phyloP scores from a whole-genome alignment of 2,888 invertebrate species.

The Caradrina kadenii region DNA sequence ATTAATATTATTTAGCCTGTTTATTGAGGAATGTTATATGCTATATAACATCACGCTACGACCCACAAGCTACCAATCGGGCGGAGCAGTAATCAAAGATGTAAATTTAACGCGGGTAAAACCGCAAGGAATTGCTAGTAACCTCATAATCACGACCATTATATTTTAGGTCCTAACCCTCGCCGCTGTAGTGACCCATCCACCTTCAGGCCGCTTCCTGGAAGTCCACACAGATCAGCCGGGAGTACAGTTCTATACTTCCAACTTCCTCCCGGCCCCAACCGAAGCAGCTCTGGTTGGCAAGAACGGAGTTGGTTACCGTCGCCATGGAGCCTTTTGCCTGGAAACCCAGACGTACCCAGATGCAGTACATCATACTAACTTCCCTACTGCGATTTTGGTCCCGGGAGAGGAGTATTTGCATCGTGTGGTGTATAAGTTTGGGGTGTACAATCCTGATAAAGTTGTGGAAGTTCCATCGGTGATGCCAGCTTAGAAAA shows the following conservation, averaged over 20 bases:
- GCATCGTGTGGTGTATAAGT: slow-evolving; percentile 94
- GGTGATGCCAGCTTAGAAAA: slow-evolving; percentile 27
- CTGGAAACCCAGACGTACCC: slow-evolving; percentile 98
- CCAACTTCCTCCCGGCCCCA: slow-evolving; percentile 92
- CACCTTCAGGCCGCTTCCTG: slow-evolving; percentile 93
- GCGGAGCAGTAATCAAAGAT: too few relatives aligned
- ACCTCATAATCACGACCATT: too few relatives aligned
- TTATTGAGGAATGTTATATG: too few relatives aligned
- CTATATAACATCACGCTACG: too few relatives aligned
- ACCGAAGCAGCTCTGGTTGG: slow-evolving; percentile 78
- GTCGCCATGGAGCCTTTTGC: slow-evolving; percentile 95
- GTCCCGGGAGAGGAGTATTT: slow-evolving; percentile 93
- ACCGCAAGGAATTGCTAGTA: too few relatives aligned
- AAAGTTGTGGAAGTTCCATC: slow-evolving; percentile 26
- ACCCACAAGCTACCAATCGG: too few relatives aligned
- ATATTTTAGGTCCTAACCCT: slow-evolving; percentile 76
- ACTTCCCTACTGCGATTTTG: slow-evolving; percentile 93
- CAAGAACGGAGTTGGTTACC: slow-evolving; percentile 89
- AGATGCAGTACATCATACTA: slow-evolving; percentile 95
- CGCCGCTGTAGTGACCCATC: slow-evolving; percentile 91
- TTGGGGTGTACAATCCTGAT: slow-evolving; percentile 82
- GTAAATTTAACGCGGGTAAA: too few relatives aligned
- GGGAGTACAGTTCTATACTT: slow-evolving; percentile 97
- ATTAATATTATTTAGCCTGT: too few relatives aligned
- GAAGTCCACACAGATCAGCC: slow-evolving; percentile 96